These are phyloP conservation scores for Zaprionus inermis DNA, from an alignment of 1,140 invertebrate species.

Conservation along the genomic window DNA sequence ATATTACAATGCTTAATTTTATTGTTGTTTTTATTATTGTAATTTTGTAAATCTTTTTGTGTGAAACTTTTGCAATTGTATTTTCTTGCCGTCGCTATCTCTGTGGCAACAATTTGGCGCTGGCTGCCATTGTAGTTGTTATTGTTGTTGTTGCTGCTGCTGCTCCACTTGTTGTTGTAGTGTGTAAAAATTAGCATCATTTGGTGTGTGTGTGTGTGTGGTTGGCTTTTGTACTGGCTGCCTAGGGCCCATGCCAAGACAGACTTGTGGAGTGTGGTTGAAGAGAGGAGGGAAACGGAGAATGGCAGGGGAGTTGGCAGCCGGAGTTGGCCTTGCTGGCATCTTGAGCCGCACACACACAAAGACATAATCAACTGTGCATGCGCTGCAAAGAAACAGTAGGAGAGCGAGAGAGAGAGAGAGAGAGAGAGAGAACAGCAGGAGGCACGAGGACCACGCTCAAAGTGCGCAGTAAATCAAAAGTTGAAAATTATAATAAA, in stretches of 20 bases:
- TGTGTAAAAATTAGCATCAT: conserved; percentile 78
- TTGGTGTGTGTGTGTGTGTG: conserved; percentile 46
- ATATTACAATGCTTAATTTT: conserved; percentile 82
- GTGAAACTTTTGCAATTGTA: conserved; percentile 78
- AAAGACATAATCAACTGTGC: conserved; percentile 44
- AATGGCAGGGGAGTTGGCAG: not conserved
- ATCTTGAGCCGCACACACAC: conserved; percentile 45
- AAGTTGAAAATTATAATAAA: conserved; percentile 83
- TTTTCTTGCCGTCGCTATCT: conserved; percentile 66
- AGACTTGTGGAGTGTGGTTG: not conserved
- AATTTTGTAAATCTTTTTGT: conserved; percentile 77
- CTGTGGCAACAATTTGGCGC: conserved; percentile 39
- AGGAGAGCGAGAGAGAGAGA: not conserved
- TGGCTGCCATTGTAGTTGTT: conserved; percentile 31
- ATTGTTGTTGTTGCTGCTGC: conserved; percentile 17
- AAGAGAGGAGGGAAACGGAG: not conserved
- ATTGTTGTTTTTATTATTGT: conserved; percentile 81
- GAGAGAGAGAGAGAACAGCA: conserved; percentile 7
- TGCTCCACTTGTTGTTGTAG: conserved; percentile 29
- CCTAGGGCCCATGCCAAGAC: conserved; percentile 23
- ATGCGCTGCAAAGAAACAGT: conserved; percentile 9
- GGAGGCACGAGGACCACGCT: not conserved
- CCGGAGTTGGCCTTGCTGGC: conserved; percentile 39
- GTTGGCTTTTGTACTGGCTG: conserved; percentile 62
- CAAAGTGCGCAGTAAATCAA: conserved; percentile 73